phyloP scores from a whole-genome alignment of 2,797 vertebrate genomes.

The Acipenser oxyrinchus region DNA sequence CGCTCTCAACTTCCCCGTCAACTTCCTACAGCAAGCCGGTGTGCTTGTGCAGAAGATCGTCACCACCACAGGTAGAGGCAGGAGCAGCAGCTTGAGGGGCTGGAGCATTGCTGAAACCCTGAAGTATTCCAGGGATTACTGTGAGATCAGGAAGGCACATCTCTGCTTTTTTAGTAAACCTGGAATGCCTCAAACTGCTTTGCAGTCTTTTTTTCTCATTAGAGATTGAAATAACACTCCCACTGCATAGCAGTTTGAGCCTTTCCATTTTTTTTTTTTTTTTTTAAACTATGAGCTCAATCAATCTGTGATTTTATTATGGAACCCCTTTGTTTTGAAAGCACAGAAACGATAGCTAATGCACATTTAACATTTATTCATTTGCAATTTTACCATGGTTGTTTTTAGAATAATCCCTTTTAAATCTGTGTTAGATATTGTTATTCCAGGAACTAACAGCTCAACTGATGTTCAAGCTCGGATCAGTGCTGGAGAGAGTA shows the following conservation, averaged over 20 bases:
- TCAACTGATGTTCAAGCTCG: constrained; percentile 89
- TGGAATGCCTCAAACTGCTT: too few species aligned
- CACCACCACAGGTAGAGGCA: constrained; percentile 80
- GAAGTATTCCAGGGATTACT: neutral
- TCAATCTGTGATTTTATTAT: neutral
- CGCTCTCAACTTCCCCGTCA: constrained; percentile 81
- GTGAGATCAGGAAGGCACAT: too few species aligned
- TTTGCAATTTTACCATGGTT: too few species aligned
- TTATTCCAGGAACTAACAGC: constrained; percentile 93
- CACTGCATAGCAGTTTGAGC: too few species aligned
- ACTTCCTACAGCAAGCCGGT: constrained; percentile 90
- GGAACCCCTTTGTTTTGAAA: constrained; percentile 1
- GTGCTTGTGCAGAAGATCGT: constrained; percentile 94
- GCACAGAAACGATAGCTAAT: too few species aligned
- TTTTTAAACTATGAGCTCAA: neutral
- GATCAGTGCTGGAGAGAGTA: constrained; percentile 91
- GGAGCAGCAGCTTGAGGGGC: neutral
- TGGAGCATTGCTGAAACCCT: neutral
- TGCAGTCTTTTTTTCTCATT: too few species aligned
- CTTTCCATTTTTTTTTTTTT: neutral
- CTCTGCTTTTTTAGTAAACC: too few species aligned
- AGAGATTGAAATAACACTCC: too few species aligned
- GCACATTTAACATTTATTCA: too few species aligned
- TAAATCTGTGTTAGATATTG: constrained; percentile 70
- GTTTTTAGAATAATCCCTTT: too few species aligned